Evolutionary conservation across 2,888 invertebrate species (phyloP).

Genomic region (Oeneis ivallda): DNA sequence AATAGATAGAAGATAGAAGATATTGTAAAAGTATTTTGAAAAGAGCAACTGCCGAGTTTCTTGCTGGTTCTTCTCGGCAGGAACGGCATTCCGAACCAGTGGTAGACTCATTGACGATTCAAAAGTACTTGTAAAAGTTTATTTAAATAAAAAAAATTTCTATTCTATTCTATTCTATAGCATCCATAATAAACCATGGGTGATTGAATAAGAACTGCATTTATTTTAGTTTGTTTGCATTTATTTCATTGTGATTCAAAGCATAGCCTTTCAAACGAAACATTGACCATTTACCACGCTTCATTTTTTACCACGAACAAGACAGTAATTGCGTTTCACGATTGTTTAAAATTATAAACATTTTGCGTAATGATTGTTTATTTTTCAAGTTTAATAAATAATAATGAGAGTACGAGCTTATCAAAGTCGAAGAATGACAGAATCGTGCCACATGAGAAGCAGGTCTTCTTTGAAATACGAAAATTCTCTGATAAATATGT

Average conservation of each 20-base stretch:
- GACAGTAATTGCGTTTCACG: slow-evolving; percentile 23
- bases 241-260: slow-evolving; percentile 16
- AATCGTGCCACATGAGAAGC: not conserved
- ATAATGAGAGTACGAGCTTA: slow-evolving; percentile 18
- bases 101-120: too few species aligned
- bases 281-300: slow-evolving; percentile 21
- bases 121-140: too few species aligned
- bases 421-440: slow-evolving; percentile 22
- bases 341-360: slow-evolving; percentile 30
- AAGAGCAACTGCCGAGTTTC: too few species aligned
- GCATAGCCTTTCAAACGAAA: slow-evolving; percentile 11
- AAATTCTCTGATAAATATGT: not conserved
- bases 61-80: too few species aligned
- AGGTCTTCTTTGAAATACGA: not conserved
- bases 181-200: slow-evolving; percentile 3
- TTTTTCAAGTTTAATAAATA: slow-evolving; percentile 18
- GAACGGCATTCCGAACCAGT: too few species aligned
- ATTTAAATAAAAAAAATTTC: too few species aligned
- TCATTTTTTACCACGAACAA: slow-evolving; percentile 19
- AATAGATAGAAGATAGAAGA: too few species aligned
- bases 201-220: slow-evolving; percentile 24
- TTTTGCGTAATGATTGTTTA: slow-evolving; percentile 16
- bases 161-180: not conserved
- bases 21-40: too few species aligned
- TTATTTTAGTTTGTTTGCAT: too few species aligned